Conservation (phyloP, 2,797 vertebrate genomes). For the Petrocephalus sullivani region DNA sequence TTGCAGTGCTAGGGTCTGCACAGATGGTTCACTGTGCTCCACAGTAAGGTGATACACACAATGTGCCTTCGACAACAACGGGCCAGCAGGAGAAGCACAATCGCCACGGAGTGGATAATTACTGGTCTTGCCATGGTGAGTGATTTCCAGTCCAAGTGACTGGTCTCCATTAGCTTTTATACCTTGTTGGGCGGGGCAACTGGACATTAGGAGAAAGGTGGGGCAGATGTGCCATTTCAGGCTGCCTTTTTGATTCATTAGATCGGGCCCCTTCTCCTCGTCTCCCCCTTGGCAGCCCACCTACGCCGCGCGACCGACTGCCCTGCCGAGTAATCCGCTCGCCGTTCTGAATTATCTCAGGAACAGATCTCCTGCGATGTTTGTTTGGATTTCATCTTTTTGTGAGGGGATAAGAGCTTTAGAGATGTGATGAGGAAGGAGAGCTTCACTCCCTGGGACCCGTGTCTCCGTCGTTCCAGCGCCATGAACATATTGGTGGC, state of each 20-base stretch:
- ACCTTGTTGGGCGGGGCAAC: background rate
- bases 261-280: background rate
- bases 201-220: background rate
- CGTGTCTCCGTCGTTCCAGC: background rate
- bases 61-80: background rate
- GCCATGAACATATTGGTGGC: background rate
- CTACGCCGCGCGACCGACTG: background rate
- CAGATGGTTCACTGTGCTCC: slow-evolving; percentile 26
- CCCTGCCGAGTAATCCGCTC: slow-evolving; percentile 18
- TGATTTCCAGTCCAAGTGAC: background rate
- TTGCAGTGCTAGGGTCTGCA: background rate
- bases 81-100: background rate
- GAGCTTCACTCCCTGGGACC: background rate
- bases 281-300: background rate
- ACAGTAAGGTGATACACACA: slow-evolving; percentile 21
- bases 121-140: background rate
- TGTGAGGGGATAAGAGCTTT: slow-evolving; percentile 15
- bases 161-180: background rate
- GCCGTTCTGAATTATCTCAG: slow-evolving; percentile 48
- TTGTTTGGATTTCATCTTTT: slow-evolving; percentile 18
- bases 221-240: background rate
- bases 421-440: background rate
- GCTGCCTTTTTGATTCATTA: background rate
- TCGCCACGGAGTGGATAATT: background rate
- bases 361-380: slow-evolving; percentile 53